Conservation (phyloP, 2,113 vertebrate genomes). For the Dipodomys ordii region DNA sequence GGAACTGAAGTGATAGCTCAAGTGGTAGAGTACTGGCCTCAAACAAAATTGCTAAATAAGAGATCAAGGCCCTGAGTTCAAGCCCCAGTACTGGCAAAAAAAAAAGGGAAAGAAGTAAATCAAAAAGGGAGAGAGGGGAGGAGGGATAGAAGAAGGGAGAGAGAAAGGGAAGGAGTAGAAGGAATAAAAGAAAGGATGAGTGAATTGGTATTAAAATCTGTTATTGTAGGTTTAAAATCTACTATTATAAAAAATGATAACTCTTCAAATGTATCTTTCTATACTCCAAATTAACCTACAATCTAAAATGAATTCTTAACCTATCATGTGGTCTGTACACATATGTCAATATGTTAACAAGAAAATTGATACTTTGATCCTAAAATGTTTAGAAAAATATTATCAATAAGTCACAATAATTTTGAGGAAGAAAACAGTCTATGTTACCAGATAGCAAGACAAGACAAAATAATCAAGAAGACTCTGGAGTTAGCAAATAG, state of each 20-base stretch:
- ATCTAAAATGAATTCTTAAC: neutral
- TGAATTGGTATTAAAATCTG: neutral
- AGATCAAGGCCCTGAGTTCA: no score
- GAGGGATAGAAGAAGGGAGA: no score
- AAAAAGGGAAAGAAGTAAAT: no score
- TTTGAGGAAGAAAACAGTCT: neutral
- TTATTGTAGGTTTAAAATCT: neutral
- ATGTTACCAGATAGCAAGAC: neutral
- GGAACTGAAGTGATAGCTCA: no score
- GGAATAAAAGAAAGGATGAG: no score
- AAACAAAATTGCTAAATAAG: no score
- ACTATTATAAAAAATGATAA: neutral
- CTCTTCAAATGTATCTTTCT: neutral
- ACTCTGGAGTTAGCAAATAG: neutral
- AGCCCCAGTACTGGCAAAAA: no score
- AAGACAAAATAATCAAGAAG: neutral
- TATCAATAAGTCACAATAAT: no score
- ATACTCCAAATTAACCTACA: neutral
- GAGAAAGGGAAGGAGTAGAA: no score
- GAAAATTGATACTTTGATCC: neutral
- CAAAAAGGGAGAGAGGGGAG: no score
- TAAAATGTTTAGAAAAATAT: neutral
- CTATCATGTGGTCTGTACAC: no score
- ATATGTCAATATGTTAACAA: neutral
- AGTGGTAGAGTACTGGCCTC: no score